Base-by-base conservation (phyloP, 2,113 vertebrate species). In the Labeo catla region DNA sequence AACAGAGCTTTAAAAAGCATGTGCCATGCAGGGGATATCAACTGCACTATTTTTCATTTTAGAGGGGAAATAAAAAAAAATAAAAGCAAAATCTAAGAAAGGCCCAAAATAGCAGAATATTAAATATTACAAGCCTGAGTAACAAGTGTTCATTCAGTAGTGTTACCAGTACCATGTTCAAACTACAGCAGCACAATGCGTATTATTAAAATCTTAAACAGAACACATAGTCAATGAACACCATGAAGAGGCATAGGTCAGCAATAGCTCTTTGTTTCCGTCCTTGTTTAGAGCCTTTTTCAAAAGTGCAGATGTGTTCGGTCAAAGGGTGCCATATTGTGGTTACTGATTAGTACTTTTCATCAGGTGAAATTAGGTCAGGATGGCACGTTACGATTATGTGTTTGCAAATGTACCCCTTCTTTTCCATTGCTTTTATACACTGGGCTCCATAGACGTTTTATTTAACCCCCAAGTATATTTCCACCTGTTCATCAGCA, bases 401-500 rank as follows among this genome's bases (percentile, higher is more conserved):
- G 84, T 77, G 72, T 68, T 57, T 81, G 78, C 78, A 85, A 85
- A 57, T 66, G 57, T 74, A 86, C 70, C 1, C 66, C 45, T 78
- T 84, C 43, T 76, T 16, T 66, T 52, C 36, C 12, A 23, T 57
- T 78, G 70, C 87, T 86, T 76, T 88, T 63, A 43, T 76, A 86
- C 90, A 90, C 86, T 91, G 90, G 86, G 72, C 49, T 89, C 79
- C 90, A 88, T 85, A 92, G 90, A 88, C 86, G 88, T 90, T 93
- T 91, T 91, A 52, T 90, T 92, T 88, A 88, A 61, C 91, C 86
- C 84, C 84, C 91, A 93, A 94, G 90, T 93, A 90, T 81, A 73
- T 83, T 79, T 73, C 90, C 93, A 91, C 88, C 91, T 91, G 91
- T 89, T 89, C 84, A 86, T 87, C 84, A 83, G 66, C 39, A 83